Conservation (phyloP, 2,113 vertebrate species). For the Macquaria ambigua region DNA sequence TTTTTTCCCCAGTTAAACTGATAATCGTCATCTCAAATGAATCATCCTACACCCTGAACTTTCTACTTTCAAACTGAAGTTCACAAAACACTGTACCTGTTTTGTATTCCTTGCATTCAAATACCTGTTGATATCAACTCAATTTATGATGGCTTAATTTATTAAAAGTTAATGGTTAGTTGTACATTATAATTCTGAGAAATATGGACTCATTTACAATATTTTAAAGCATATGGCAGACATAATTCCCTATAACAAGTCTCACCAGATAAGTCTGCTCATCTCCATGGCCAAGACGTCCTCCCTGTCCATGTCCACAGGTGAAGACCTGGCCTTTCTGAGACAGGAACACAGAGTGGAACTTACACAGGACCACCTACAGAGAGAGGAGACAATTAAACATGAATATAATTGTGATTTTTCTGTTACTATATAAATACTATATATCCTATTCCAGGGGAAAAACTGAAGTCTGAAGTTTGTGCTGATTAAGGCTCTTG, state of each 20-base stretch:
- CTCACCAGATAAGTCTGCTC: constrained; percentile 97
- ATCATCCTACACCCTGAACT: not conserved
- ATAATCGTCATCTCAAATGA: not conserved
- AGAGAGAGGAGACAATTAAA: constrained; percentile 31
- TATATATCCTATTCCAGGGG: not conserved
- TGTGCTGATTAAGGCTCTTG: constrained; percentile 27
- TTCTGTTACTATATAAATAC: not conserved
- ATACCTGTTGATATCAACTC: not conserved
- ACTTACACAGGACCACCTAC: constrained; percentile 96
- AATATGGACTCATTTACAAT: not conserved
- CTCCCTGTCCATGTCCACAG: constrained; percentile 97
- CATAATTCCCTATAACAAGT: not conserved
- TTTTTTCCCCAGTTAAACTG: too few species aligned
- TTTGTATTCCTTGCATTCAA: not conserved
- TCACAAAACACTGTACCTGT: not conserved
- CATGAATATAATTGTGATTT: not conserved
- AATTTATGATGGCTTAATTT: not conserved
- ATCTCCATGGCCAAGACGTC: constrained; percentile 97
- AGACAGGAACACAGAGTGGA: constrained; percentile 97
- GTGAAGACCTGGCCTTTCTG: constrained; percentile 97
- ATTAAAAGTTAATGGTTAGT: too few species aligned
- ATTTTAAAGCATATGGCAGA: not conserved
- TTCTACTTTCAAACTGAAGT: not conserved
- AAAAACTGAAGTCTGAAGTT: not conserved
- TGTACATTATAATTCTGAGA: too few species aligned